Evolutionary conservation across 2,113 vertebrate species (phyloP), one percentile per base, ranked within the genome.

Genomic region (Psammodynastes pulverulentus): DNA sequence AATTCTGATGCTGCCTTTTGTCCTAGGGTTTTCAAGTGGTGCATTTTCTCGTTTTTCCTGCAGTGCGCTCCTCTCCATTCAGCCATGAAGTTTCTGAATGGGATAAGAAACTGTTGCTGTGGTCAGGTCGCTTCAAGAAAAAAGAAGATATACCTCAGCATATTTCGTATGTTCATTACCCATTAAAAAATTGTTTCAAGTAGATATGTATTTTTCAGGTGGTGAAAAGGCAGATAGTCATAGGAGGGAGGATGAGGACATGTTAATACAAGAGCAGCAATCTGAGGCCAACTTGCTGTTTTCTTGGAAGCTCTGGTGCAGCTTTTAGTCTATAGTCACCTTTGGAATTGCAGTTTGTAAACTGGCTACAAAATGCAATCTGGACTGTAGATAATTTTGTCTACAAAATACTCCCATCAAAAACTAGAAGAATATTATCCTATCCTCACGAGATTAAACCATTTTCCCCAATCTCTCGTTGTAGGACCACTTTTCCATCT

Each of bases 71-170:
- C 89, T 98, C 98, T 39, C 39, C 97, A 89, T 43, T 98, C 98
- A 19, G 97, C 90, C 96, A 98, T 96, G 98, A 84, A 43, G 99
- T 99, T 39, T 97, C 98, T 0, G 23, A 97, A 0, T 95, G 98
- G 95, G 98, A 99, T 92, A 99, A 67, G 95, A 99, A 93, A 95
- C 96, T 99, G 0, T 92, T 99, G 67, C 0, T 99, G 84, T 99
- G 98, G 98, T 96, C 98, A 3, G 98, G 99, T 51, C 97, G 98
- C 89, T 99, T 98, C 96, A 99, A 99, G 96, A 98, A 97, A 54
- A 48, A 72, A 49, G 98, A 99, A 4, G 98, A 99, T 89, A 99
- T 99, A 92, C 99, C 99, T 93, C 98, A 98, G 90, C 92, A 96
- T 3, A 93, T 99, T 92, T 98, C 98, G 98, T 99, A 98, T 99